A percentile compares a stretch with the other conserved stretches of the same genome.
phyloP scores from a whole-genome alignment of 2,113 vertebrate genomes.

The Tinamus guttatus region DNA sequence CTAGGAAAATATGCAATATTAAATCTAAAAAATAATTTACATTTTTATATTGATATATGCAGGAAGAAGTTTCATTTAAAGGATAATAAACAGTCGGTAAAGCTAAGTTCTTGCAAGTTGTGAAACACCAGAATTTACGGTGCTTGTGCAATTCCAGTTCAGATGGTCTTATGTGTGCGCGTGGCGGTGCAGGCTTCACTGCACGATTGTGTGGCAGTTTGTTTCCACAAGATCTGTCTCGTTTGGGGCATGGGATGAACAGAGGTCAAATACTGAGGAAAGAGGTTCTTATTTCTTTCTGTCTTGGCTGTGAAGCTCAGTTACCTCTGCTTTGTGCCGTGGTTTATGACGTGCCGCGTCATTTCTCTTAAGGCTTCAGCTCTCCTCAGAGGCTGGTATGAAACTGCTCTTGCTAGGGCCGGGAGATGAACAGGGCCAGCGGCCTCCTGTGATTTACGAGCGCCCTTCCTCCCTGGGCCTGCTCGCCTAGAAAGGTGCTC shows the following conservation, averaged over 20 bases:
- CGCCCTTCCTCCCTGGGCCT: background rate
- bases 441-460: background rate
- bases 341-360: background rate
- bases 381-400: fast-evolving
- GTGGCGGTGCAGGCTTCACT: background rate
- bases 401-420: fast-evolving
- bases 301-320: fast-evolving
- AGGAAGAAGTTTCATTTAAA: background rate
- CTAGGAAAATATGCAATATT: background rate
- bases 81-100: background rate
- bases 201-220: fast-evolving
- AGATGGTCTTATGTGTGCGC: background rate
- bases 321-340: fast-evolving
- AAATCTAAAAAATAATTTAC: background rate
- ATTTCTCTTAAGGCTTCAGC: background rate
- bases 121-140: fast-evolving
- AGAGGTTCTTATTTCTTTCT: fast-evolving
- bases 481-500: fast-evolving
- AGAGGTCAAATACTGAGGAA: background rate
- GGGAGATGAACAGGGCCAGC: background rate
- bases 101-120: background rate
- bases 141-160: background rate
- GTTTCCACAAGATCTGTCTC: background rate
- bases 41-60: background rate
- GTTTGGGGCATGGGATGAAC: fast-evolving